Conservation (phyloP, 2,113 vertebrate genomes). For the Hipposideros armiger region DNA sequence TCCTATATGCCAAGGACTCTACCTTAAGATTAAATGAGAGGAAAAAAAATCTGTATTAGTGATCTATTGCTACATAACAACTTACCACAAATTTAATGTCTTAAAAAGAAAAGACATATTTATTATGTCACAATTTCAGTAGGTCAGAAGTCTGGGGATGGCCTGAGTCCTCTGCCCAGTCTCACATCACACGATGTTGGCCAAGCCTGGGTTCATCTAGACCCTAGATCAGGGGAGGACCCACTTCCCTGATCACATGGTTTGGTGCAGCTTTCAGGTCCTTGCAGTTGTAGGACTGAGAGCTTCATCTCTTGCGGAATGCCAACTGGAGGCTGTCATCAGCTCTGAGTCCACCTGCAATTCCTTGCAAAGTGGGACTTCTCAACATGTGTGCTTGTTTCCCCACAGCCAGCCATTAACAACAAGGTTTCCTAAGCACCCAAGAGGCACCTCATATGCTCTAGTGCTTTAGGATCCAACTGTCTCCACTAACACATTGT, state of each 20-base stretch:
- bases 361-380: not conserved
- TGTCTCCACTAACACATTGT: not conserved
- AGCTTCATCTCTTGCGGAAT: not conserved
- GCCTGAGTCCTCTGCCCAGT: not conserved
- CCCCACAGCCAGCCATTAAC: not conserved
- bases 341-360: not conserved
- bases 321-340: not conserved
- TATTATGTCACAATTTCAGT: not conserved
- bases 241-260: not conserved
- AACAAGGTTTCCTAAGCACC: not conserved
- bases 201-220: not conserved
- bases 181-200: not conserved
- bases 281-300: not conserved
- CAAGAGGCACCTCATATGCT: not conserved
- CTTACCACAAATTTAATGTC: not conserved
- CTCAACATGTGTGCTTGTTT: not conserved
- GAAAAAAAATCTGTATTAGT: not conserved
- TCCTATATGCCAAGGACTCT: not conserved
- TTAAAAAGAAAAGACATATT: not conserved
- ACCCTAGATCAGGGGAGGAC: not conserved
- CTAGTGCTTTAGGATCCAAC: not conserved
- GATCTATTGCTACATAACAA: not conserved
- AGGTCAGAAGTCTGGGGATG: not conserved
- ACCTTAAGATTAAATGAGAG: not conserved
- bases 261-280: not conserved